These are phyloP conservation scores for Eupeodes latifasciatus DNA, from an alignment of 2,888 invertebrate genomes.

Conservation along the genomic window DNA sequence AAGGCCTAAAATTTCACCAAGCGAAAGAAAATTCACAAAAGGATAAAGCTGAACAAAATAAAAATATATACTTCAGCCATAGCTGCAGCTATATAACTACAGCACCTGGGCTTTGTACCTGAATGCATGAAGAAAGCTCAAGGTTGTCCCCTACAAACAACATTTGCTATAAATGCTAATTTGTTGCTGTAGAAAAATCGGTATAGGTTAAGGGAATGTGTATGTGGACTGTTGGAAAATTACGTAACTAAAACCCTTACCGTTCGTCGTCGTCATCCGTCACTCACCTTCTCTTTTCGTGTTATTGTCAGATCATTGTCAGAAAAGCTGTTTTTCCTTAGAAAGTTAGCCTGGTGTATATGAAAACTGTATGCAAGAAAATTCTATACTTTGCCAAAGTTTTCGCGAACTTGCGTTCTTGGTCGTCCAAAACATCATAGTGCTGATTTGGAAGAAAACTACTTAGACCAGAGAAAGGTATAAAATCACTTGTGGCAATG, in stretches of 20 bases:
- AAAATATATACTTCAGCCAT: neutral
- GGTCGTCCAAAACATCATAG: neutral
- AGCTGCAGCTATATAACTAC: constrained; percentile 6
- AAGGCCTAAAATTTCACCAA: constrained; percentile 18
- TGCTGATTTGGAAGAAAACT: neutral
- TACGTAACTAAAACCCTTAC: constrained; percentile 14
- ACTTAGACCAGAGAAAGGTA: neutral
- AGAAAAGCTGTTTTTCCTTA: constrained; percentile 12
- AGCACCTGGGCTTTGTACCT: constrained; percentile 27
- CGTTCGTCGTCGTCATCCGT: neutral
- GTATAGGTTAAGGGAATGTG: neutral
- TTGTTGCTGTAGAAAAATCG: constrained; percentile 2
- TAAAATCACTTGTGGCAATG: neutral
- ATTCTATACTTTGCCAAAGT: neutral
- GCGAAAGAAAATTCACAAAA: constrained; percentile 1
- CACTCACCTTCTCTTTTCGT: neutral
- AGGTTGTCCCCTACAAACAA: constrained; percentile 45
- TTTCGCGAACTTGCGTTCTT: neutral
- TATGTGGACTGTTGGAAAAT: neutral
- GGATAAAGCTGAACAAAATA: constrained; percentile 3
- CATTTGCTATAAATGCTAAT: constrained; percentile 62
- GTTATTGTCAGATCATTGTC: constrained; percentile 36
- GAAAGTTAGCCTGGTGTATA: no score
- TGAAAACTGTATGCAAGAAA: neutral
- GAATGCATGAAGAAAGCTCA: constrained; percentile 61